These are phyloP conservation scores for Plutella xylostella DNA, from an alignment of 2,888 invertebrate species.

Conservation along the genomic window DNA sequence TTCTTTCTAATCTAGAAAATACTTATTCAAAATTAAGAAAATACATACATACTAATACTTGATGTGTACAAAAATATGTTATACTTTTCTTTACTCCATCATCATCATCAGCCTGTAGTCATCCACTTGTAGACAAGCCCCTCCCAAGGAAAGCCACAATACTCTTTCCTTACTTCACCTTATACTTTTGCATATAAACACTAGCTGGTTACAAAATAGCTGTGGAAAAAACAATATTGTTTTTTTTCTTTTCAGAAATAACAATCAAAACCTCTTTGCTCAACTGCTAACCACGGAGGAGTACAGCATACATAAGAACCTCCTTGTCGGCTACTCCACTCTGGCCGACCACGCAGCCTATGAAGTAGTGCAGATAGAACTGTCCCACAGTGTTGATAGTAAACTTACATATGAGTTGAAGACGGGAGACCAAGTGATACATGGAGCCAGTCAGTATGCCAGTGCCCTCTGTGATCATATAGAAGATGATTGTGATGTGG, in stretches of 20 bases:
- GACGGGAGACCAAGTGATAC: constrained; percentile 43
- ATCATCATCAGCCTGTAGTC: too few species aligned
- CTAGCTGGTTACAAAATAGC: too few species aligned
- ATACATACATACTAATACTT: too few species aligned
- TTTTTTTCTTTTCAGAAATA: constrained; percentile 16
- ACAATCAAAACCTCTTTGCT: constrained; percentile 23
- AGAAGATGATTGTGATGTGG: constrained; percentile 46
- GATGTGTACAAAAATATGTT: background rate
- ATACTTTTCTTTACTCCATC: background rate
- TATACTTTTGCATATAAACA: constrained; percentile 24
- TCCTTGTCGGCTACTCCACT: constrained; percentile 49
- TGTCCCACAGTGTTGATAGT: constrained; percentile 37
- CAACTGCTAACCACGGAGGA: constrained; percentile 38
- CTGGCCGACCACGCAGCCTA: constrained; percentile 48
- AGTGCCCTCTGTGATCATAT: constrained; percentile 50
- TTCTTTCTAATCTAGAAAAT: background rate
- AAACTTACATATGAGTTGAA: constrained; percentile 42
- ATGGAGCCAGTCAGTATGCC: constrained; percentile 48
- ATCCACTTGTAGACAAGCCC: too few species aligned
- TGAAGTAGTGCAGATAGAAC: constrained; percentile 53
- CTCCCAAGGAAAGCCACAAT: too few species aligned
- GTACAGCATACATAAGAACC: constrained; percentile 46
- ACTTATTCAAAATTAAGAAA: too few species aligned
- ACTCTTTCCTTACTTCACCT: too few species aligned
- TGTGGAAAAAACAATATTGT: constrained; percentile 29